Evolutionary conservation across 2,113 vertebrate genomes (phyloP).

Genomic region (Plotosus lineatus): DNA sequence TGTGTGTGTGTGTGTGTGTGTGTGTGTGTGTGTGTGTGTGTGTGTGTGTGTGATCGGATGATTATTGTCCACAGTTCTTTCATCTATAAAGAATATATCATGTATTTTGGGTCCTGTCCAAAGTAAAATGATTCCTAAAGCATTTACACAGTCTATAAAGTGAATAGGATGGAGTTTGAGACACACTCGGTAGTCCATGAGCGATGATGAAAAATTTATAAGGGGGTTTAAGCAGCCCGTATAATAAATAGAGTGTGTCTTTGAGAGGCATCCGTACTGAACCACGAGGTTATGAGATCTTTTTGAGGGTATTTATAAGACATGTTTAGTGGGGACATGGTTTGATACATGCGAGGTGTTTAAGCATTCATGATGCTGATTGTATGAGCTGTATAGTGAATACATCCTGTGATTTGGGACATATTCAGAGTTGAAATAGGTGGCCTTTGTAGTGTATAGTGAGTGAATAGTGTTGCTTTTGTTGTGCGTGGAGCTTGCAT

Average conservation of each 20-base stretch:
- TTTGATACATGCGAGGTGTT: neutral
- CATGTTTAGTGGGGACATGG: neutral
- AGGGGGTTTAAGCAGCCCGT: neutral
- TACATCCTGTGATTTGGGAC: neutral
- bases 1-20: too few relatives aligned
- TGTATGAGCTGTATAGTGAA: neutral
- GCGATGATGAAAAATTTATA: neutral
- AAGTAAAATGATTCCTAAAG: too few relatives aligned
- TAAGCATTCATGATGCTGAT: too few relatives aligned
- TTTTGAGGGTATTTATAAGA: neutral
- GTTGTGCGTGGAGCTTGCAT: too few relatives aligned
- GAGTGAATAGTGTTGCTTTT: neutral
- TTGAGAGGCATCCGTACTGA: neutral
- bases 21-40: too few relatives aligned
- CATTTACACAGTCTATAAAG: too few relatives aligned
- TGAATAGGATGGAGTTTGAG: neutral
- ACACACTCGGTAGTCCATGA: neutral
- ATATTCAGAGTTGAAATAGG: neutral
- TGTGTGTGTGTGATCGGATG: too few relatives aligned
- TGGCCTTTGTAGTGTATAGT: neutral
- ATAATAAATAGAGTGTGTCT: neutral
- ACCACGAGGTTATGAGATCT: too few relatives aligned
- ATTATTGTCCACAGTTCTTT: too few relatives aligned
- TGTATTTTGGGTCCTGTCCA: too few relatives aligned
- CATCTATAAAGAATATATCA: too few relatives aligned